phyloP scores from a whole-genome alignment of 2,797 vertebrate species.

The Sarcophilus harrisii region DNA sequence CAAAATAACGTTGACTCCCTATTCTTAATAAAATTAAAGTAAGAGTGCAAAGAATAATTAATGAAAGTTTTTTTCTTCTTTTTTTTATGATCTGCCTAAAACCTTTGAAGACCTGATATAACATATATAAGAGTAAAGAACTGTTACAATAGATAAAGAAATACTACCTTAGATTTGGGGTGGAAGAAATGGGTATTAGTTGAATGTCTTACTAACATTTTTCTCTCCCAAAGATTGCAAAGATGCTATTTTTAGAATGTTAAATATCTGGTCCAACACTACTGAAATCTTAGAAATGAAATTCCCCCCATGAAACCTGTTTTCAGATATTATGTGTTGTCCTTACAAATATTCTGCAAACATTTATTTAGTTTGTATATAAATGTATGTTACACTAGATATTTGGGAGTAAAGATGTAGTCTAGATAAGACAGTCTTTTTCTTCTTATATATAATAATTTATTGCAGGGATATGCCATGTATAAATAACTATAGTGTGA shows the following conservation, averaged over 20 bases:
- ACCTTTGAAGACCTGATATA: not conserved
- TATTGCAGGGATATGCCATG: not conserved
- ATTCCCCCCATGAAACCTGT: not conserved
- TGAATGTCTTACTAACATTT: not conserved
- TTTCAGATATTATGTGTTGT: conserved; percentile 10
- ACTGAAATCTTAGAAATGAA: conserved; percentile 8
- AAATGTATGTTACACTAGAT: not conserved
- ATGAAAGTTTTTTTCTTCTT: not conserved
- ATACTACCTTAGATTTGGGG: not conserved
- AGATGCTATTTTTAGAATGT: not conserved
- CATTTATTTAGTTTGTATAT: not conserved
- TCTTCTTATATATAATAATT: not conserved
- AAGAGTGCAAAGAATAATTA: not conserved
- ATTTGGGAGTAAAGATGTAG: not conserved
- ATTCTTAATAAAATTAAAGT: not conserved
- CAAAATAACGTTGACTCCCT: not conserved
- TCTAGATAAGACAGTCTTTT: not conserved
- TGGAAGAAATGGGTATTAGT: not conserved
- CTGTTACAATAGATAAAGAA: not conserved
- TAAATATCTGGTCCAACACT: conserved; percentile 18
- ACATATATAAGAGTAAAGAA: not conserved
- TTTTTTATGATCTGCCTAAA: not conserved
- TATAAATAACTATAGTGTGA: not conserved
- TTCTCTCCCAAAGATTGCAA: not conserved
- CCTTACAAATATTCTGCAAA: not conserved